A percentile compares a stretch with the other conserved stretches of the same genome.
Evolutionary conservation across 2,113 vertebrate genomes (phyloP).

Genomic region (Peucedramus taeniatus): DNA sequence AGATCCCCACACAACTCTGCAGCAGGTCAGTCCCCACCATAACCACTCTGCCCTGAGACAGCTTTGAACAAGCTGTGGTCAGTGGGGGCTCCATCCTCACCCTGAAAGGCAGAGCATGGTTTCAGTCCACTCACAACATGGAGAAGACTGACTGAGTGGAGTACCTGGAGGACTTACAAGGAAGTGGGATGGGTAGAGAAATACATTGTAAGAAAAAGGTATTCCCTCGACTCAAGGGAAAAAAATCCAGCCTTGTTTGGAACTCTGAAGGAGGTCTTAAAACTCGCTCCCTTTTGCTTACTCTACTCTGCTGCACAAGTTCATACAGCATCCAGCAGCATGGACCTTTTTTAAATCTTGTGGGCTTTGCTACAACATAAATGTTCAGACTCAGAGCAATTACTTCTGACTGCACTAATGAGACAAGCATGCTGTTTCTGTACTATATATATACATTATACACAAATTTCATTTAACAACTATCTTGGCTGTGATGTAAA

Average conservation of each 20-base stretch:
- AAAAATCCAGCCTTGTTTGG: background rate
- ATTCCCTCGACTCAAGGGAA: background rate
- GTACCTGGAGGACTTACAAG: background rate
- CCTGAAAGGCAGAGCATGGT: background rate
- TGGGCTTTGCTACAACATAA: background rate
- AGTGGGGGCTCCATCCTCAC: background rate
- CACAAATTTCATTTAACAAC: constrained; percentile 23
- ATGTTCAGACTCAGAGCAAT: background rate
- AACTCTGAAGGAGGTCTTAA: background rate
- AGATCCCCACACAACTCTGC: background rate
- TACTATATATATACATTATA: background rate
- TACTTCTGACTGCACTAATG: constrained; percentile 21
- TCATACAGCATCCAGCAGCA: background rate
- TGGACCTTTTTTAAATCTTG: background rate
- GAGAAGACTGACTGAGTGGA: background rate
- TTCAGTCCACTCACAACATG: fast-evolving
- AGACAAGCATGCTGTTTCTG: constrained; percentile 14
- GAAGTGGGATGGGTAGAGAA: background rate
- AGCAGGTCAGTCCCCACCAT: fast-evolving
- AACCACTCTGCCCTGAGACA: fast-evolving
- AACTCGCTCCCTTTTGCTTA: background rate
- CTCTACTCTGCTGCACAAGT: background rate
- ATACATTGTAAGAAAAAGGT: background rate
- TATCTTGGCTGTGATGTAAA: constrained; percentile 42
- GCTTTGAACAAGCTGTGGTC: fast-evolving